Evolutionary conservation across 2,113 vertebrate species (phyloP), one percentile per base, ranked within the genome.

Genomic region (Trinectes maculatus): DNA sequence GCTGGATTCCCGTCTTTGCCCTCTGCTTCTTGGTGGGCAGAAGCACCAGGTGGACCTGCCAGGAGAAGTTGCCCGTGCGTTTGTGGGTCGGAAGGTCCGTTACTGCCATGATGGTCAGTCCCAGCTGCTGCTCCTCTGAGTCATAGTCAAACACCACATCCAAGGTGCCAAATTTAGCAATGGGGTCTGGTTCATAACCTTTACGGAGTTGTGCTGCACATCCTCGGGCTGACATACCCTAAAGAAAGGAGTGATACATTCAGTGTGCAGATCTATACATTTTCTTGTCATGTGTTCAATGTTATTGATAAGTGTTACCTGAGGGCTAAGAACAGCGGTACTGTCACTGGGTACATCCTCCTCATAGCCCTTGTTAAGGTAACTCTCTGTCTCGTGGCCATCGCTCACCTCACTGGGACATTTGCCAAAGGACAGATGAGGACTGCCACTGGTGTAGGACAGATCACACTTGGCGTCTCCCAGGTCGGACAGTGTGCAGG

Each of bases 11-110:
- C 6, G 95, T 99, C 92, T 98, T 98, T 36, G 95, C 95, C 81
- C 96, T 89, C 90, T 99, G 98, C 77, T 98, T 98, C 89, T 98
- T 98, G 90, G 95, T 95, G 66, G 98, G 97, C 67, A 99, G 93
- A 70, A 99, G 94, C 85, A 99, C 96, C 85, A 99, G 93, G 92
- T 98, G 98, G 70, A 99, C 95, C 92, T 99, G 97, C 97, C 96
- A 98, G 25, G 95, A 95, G 75, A 91, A 80, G 92, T 94, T 98
- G 66, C 96, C 94, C 28, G 93, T 93, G 90, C 93, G 94, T 84
- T 93, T 96, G 68, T 95, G 87, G 25, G 93, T 86, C 7, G 98
- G 96, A 51, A 98, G 92, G 87, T 99, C 97, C 37, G 96, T 97
- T 67, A 96, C 94, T 42, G 96, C 95, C 87, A 95, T 97, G 89